phyloP scores from a whole-genome alignment of 2,113 vertebrate species.

The Budorcas taxicolor region DNA sequence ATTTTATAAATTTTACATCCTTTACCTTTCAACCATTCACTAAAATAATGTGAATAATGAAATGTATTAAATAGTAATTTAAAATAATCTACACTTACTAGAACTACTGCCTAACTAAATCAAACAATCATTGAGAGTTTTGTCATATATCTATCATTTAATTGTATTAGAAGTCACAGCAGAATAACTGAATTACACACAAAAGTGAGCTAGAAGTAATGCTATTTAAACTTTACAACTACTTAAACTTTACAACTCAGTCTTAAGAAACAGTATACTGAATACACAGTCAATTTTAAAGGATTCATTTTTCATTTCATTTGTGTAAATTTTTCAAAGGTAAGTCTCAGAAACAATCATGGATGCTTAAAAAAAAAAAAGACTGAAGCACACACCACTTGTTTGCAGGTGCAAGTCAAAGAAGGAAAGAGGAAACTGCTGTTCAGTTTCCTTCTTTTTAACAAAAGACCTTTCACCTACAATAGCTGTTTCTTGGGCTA shows the following conservation, averaged over 20 bases:
- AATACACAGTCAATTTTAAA: not conserved
- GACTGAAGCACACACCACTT: not conserved
- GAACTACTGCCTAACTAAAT: not conserved
- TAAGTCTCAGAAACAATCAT: not conserved
- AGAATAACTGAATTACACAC: not conserved
- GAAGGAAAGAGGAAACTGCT: conserved; percentile 29
- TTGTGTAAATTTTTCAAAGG: not conserved
- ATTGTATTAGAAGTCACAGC: not conserved
- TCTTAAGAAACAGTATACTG: not conserved
- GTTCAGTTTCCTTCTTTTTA: conserved; percentile 38
- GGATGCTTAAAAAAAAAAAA: conserved; percentile 13
- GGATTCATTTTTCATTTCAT: not conserved
- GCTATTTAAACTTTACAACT: not conserved
- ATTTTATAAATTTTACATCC: not conserved
- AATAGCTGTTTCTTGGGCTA: not conserved
- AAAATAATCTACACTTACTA: not conserved
- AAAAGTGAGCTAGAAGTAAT: not conserved
- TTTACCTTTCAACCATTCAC: not conserved
- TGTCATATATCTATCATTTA: not conserved
- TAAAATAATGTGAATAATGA: not conserved
- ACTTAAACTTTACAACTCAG: not conserved
- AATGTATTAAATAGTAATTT: not conserved
- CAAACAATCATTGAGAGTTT: not conserved
- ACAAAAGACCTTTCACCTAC: conserved; percentile 42
- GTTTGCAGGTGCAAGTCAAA: not conserved